phyloP scores from a whole-genome alignment of 2,797 vertebrate species.

The Notolabrus celidotus region DNA sequence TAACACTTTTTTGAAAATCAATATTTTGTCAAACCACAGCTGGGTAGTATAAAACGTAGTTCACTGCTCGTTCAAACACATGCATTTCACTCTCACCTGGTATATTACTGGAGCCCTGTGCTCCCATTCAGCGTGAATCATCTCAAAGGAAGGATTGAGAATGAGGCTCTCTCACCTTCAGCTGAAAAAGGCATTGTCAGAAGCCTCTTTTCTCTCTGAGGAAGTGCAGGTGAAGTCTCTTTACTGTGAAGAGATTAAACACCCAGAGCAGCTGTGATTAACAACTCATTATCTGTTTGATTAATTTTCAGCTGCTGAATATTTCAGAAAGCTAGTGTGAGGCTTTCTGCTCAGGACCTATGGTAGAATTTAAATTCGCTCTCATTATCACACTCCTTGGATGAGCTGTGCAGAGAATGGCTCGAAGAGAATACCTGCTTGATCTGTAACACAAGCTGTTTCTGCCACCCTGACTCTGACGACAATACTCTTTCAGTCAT shows the following conservation, averaged over 20 bases:
- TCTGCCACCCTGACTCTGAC: not conserved
- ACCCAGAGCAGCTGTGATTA: constrained; percentile 49
- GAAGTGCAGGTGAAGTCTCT: constrained; percentile 27
- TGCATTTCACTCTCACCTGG: no score
- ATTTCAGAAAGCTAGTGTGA: constrained; percentile 40
- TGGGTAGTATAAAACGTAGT: no score
- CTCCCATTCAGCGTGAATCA: not conserved
- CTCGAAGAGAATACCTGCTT: constrained; percentile 16
- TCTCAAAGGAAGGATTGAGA: not conserved
- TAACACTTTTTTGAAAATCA: no score
- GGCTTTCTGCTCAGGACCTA: constrained; percentile 19
- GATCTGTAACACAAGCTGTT: not conserved
- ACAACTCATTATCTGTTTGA: constrained; percentile 58
- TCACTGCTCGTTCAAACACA: no score
- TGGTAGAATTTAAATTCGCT: constrained; percentile 33
- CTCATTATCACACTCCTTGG: constrained; percentile 42
- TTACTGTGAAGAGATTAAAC: constrained; percentile 41
- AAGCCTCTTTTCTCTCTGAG: constrained; percentile 3
- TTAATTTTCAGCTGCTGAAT: constrained; percentile 52
- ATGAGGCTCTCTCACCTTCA: not conserved
- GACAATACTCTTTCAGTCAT: not conserved
- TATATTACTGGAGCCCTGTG: not conserved
- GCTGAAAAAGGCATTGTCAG: constrained; percentile 14
- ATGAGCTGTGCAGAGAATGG: constrained; percentile 25
- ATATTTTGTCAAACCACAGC: no score